Evolutionary conservation across 2,797 vertebrate genomes (phyloP), one percentile per base, ranked within the genome.

Genomic region (Brachyrhaphis roseni): DNA sequence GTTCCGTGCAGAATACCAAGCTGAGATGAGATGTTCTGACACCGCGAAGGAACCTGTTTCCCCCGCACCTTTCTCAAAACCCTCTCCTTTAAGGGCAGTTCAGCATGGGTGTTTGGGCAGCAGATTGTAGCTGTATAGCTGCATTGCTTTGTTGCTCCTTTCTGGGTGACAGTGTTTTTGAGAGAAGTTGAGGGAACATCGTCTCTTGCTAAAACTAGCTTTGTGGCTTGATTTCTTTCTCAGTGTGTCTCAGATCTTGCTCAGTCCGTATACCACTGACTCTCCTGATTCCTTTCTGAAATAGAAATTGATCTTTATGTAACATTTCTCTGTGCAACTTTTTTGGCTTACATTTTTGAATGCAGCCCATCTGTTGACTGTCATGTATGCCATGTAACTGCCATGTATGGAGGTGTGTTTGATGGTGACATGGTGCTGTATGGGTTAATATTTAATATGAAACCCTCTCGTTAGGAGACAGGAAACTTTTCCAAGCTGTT

Each of bases 371-470:
- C 28, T 73, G 7, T 28, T 31, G 28, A 13, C 15, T 47, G 15
- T 75, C 74, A 31, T 79, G 76, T 81, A 78, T 77, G 80, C 43
- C 10, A 13, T 46, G 45, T 79, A 83, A 76, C 64, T 87, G 71
- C 70, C 20, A 31, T 79, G 77, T 82, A 78, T 75, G 80, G 77
- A 77, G 51, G 68, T 46, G 1, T 46, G 88, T 90, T 87, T 87
- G 88, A 90, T 74, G 6, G 41, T 83, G 89, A 90, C 87, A 88
- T 85, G 76, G 83, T 82, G 78, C 76, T 85, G 87, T 92, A 91
- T 80, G 87, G 81, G 51, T 94, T 92, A 91, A 93, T 93, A 93
- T 95, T 93, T 93, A 90, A 93, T 94, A 91, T 87, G 86, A 86
- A 91, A 82, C 72, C 87, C 84, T 89, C 89, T 92, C 72, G 78